These are phyloP conservation scores for Blera fallax DNA, from an alignment of 2,888 invertebrate genomes.

Conservation along the genomic window DNA sequence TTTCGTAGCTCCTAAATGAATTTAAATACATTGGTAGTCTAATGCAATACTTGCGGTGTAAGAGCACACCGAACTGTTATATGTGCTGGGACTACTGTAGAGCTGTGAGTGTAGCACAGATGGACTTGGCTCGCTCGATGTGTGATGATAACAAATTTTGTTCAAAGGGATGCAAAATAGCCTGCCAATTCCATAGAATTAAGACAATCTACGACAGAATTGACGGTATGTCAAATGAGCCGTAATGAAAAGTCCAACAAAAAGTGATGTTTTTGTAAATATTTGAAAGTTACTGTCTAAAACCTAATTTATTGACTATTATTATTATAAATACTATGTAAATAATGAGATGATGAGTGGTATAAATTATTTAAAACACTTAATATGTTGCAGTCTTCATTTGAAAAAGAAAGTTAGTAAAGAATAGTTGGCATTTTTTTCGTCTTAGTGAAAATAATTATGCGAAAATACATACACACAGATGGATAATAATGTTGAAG, in stretches of 20 bases:
- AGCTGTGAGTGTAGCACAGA: conserved; percentile 17
- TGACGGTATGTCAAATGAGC: background rate
- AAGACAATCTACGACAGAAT: background rate
- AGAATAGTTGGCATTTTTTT: too few species aligned
- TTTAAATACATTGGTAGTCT: background rate
- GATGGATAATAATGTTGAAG: too few species aligned
- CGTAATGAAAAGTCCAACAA: background rate
- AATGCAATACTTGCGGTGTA: conserved; percentile 22
- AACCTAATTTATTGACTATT: background rate
- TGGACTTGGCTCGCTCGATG: conserved; percentile 32
- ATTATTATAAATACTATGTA: background rate
- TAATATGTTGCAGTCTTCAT: background rate
- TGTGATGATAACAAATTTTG: conserved; percentile 60
- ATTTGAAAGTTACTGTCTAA: background rate
- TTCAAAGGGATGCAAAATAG: conserved; percentile 44
- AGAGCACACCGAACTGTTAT: conserved; percentile 42
- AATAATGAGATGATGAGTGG: background rate
- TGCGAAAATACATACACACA: too few species aligned
- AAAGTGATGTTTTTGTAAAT: background rate
- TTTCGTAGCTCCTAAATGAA: conserved; percentile 29
- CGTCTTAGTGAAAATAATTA: too few species aligned
- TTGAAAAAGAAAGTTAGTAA: background rate
- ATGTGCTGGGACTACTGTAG: conserved; percentile 71
- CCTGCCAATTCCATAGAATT: conserved; percentile 48
- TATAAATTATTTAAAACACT: background rate